Evolutionary conservation across 2,888 invertebrate species (phyloP), one percentile per base, ranked within the genome.

Genomic region (Mycalesis mineus): DNA sequence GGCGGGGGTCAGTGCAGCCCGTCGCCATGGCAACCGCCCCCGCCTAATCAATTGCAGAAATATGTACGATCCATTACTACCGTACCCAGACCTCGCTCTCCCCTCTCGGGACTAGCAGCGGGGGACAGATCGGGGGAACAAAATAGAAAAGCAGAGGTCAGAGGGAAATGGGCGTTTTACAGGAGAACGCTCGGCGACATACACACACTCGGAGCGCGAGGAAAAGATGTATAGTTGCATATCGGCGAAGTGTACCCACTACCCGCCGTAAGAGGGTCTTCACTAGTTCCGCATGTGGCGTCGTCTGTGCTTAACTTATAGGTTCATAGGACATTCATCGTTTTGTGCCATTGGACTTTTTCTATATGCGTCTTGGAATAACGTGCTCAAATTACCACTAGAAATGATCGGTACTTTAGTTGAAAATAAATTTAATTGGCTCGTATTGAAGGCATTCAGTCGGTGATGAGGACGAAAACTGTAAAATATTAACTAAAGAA

Each of bases 1-100:
- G 39, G 63, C 61, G 62, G 66, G 69, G 71, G 77, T 76, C 60
- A 63, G 63, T 65, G 69, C 69, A 69, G 67, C 67, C 67, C 68
- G 86, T 87, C 72, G 72, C 78, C 82, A 88, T 86, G 80, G 80
- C 81, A 76, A 89, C 88, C 87, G 82, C 82, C 87, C 88, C 86
- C 85, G 85, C 83, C 88, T 89, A 90, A 90, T 89, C 89, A 89
- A 90, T 89, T 90, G 89, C 89, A 90, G 89, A 89, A 89, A 89
- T 88, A 90, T 90, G 89, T 89, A 88, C 84, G 82, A 77, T 62
- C 81, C 76, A 80, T 81, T 72, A 79, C 87, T 85, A 75, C 45
- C 57, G 13, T 58, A 70, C 60, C 53, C 9, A 15, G 82, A 61
- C 5, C 77, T 62, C 9, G 61, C 51, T 15, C 63, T 22, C 70